Evolutionary conservation across 2,113 vertebrate genomes (phyloP).

Genomic region (Athene noctua): DNA sequence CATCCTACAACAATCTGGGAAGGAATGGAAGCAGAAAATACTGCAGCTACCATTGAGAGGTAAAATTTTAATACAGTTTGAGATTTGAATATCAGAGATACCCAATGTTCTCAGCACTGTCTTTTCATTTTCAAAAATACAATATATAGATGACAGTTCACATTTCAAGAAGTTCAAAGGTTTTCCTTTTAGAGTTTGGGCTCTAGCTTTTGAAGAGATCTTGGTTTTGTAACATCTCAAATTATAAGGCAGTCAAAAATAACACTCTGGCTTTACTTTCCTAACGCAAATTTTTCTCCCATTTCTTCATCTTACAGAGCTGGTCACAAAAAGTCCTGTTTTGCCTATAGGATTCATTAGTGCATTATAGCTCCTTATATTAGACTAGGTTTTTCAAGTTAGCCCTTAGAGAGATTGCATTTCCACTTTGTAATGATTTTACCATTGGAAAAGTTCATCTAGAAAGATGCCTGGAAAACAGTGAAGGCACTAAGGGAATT

Average conservation of each 20-base stretch:
- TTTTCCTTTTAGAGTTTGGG: not conserved
- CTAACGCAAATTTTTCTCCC: not conserved
- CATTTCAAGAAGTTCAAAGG: not conserved
- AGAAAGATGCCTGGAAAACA: slow-evolving; percentile 7
- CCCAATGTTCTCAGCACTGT: not conserved
- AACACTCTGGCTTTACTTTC: not conserved
- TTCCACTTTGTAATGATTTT: slow-evolving; percentile 32
- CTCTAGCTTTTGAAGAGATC: not conserved
- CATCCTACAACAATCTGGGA: not conserved
- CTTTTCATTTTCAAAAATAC: not conserved
- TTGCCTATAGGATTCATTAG: not conserved
- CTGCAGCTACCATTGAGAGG: not conserved
- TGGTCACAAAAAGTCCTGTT: not conserved
- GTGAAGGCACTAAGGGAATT: not conserved
- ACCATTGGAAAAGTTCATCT: slow-evolving; percentile 15
- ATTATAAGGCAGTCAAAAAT: not conserved
- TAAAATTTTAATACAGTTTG: not conserved
- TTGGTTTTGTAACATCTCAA: not conserved
- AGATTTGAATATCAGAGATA: not conserved
- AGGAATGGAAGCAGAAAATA: not conserved
- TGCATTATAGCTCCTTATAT: not conserved
- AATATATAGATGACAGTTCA: not conserved
- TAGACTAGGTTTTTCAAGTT: not conserved
- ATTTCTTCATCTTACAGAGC: not conserved
- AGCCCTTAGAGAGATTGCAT: not conserved